Evolutionary conservation across 2,888 invertebrate genomes (phyloP), one percentile per base, ranked within the genome.

Genomic region (Cremastobaeus sp.): DNA sequence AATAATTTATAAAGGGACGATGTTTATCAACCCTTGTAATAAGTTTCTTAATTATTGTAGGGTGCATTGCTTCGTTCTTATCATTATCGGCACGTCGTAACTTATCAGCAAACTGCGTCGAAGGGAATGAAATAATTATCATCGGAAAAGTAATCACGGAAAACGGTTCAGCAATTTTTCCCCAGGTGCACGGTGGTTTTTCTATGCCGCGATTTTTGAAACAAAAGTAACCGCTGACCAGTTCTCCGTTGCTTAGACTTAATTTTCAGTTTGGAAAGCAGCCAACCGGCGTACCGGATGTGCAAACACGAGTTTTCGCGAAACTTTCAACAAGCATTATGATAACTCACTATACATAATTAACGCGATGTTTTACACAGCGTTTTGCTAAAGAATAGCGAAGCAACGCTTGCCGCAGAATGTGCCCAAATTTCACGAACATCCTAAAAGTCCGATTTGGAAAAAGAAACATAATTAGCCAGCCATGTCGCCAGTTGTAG

Each of bases 241-340:
- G 54, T 52, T 66, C 48, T 55, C 65, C 73, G 70, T 68, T 76
- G 77, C 77, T 81, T 78, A 78, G 81, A 81, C 81, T 81, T 82
- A 80, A 82, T 82, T 81, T 81, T 75, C 77, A 75, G 73, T 79
- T 78, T 81, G 81, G 82, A 79, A 62, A 64, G 30, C 39, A 45
- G 82, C 82, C 82, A 82, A 75, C 47, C 34, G 17, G 11, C 54
- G 9, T 48, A 32, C 43, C 37, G 66, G 25, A 57, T 47, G 37
- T 50, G 28, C 47, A 57, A 59, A 70, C 57, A 62, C 50, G 62
- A 60, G 52, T 70, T 75, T 65, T 52, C 60, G 32, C 52, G 30
- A 57, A 62, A 75, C 66, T 74, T 69, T 52, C 52, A 47, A 8
- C 32, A 11, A 4, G 41, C 20, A 68, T 73, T 62, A 74, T 68